phyloP scores from a whole-genome alignment of 2,888 invertebrate species.

The Argynnis bischoffii region DNA sequence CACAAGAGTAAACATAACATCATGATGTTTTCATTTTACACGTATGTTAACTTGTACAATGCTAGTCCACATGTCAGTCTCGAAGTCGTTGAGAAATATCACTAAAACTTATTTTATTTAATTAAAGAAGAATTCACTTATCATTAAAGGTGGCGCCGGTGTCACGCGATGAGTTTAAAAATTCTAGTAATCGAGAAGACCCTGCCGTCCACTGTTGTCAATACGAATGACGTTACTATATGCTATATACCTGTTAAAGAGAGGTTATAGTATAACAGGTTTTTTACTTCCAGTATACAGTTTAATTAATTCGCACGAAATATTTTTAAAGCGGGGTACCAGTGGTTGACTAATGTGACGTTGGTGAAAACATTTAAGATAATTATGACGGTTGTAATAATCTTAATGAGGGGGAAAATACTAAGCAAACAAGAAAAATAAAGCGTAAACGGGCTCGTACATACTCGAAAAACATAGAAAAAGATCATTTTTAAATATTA shows the following conservation, averaged over 20 bases:
- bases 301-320: constrained; percentile 17
- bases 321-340: not conserved
- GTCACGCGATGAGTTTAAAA: constrained; percentile 25
- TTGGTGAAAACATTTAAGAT: not conserved
- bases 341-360: constrained; percentile 1
- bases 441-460: no score
- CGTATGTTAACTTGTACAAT: constrained; percentile 30
- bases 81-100: not conserved
- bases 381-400: not conserved
- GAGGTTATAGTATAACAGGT: constrained; percentile 8
- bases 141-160: constrained; percentile 16
- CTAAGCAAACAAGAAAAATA: no score
- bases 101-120: not conserved
- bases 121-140: not conserved
- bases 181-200: not conserved
- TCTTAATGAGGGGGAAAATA: not conserved
- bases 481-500: no score
- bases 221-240: constrained; percentile 13
- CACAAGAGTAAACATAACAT: constrained; percentile 43
- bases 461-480: no score
- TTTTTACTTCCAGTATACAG: not conserved
- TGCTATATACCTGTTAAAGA: constrained; percentile 13
- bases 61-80: not conserved
- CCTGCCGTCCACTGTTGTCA: constrained; percentile 15
- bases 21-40: constrained; percentile 38